A percentile compares a stretch with the other conserved stretches of the same genome.
Conservation (phyloP, 37 sponge, comb jelly and placozoan genomes). For the Lycopodina hypogea region DNA sequence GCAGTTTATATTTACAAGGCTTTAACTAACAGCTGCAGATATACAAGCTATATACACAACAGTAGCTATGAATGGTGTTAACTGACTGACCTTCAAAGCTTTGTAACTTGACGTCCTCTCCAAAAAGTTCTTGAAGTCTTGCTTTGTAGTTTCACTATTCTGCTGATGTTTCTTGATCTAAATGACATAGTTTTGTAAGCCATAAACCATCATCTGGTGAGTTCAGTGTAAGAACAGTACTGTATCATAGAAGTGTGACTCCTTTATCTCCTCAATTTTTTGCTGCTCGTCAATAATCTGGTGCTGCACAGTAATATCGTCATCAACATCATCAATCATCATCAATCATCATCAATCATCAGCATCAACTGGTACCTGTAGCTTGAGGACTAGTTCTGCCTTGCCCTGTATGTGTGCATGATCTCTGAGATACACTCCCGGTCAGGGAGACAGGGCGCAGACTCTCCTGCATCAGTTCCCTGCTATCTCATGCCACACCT, state of each 20-base stretch:
- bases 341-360: no score
- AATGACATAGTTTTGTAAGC: neutral
- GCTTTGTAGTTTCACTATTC: constrained; percentile 35
- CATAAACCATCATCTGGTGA: neutral
- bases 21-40: neutral
- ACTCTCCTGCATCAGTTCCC: constrained; percentile 87
- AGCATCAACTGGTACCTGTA: constrained; percentile 54
- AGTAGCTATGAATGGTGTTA: neutral
- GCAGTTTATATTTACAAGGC: neutral
- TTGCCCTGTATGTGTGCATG: constrained; percentile 69
- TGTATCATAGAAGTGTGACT: constrained; percentile 62
- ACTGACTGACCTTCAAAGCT: constrained; percentile 34
- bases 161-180: constrained; percentile 18
- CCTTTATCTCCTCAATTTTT: no score
- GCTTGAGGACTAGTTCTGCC: constrained; percentile 73
- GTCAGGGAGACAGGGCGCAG: constrained; percentile 87
- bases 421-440: constrained; percentile 88
- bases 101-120: constrained; percentile 69
- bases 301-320: neutral
- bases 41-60: neutral
- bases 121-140: constrained; percentile 40
- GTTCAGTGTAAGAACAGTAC: constrained; percentile 12
- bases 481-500: constrained; percentile 92
- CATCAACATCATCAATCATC: neutral
- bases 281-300: neutral